Conservation (phyloP, 2,113 vertebrate genomes). For the Chloropsis hardwickii region DNA sequence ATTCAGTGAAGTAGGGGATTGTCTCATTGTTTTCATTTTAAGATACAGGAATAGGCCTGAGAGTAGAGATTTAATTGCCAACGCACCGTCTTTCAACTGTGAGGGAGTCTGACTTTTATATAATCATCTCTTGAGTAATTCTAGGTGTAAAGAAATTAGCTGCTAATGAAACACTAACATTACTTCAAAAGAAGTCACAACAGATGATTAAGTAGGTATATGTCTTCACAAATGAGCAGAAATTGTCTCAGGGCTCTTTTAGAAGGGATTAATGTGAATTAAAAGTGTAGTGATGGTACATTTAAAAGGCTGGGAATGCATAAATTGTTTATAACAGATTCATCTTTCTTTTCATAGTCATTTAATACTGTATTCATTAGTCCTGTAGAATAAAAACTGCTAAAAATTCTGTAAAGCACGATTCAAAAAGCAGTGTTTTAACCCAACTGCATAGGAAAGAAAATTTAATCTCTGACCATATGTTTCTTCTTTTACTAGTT, state of each 20-base stretch:
- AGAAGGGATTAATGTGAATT: background rate
- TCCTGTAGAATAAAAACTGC: background rate
- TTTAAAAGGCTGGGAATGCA: background rate
- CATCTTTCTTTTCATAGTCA: background rate
- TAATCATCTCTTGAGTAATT: background rate
- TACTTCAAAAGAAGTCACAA: conserved; percentile 24
- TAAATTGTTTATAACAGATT: background rate
- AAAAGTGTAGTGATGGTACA: background rate
- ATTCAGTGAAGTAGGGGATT: background rate
- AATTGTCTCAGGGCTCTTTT: background rate
- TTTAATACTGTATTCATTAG: background rate
- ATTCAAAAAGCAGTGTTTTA: background rate
- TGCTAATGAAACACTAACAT: conserved; percentile 24
- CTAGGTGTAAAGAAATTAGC: conserved; percentile 21
- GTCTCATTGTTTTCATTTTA: background rate
- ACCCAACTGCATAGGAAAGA: background rate
- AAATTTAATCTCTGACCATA: background rate
- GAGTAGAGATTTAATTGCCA: background rate
- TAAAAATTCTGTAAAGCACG: background rate
- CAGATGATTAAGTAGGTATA: background rate
- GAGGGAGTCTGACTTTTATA: background rate
- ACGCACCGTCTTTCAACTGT: background rate
- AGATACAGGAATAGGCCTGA: background rate
- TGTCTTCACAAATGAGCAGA: conserved; percentile 6
- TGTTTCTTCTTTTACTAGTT: background rate